Base-by-base conservation (phyloP, 1,140 invertebrate genomes). In the Myzus persicae region DNA sequence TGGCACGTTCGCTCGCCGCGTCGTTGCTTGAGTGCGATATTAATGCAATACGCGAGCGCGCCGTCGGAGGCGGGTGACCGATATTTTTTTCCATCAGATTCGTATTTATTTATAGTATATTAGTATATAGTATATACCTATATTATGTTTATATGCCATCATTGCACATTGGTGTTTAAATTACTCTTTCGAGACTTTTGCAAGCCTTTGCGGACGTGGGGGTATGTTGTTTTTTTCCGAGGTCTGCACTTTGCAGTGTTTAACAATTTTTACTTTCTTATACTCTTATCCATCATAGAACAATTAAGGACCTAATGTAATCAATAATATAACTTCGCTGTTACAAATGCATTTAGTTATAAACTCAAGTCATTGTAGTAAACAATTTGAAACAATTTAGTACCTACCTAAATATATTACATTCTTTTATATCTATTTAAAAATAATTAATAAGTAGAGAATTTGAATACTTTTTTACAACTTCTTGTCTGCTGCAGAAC, bases 51-150 rank as follows among this genome's bases (percentile, higher is more conserved):
- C 46, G 36, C 20, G 44, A 38, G 20, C n/a, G n/a, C 8, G 2
- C 5, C 24, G 31, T 42, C 9, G 44, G 85, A 87, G 85, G 85
- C n/a, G 85, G 85, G 7, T 87, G 42, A 42, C 84, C 40, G 84
- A 42, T 44, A 84, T 85, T 44, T 26, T 85, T 85, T 44, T 85
- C 11, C 22, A 31, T 24, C 14, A 85, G 59, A 76, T n/a, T 76
- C 31, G n/a, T n/a, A 46, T 85, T 85, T 85, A 85, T 85, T 85
- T 85, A 20, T 85, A 84, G 59, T n/a, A 67, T 67, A 67, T 31
- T n/a, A n/a, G 11, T 67, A 76, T 36, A 4, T 59, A 36, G 2
- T 36, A 36, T n/a, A 81, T 48, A 18, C n/a, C n/a, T n/a, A n/a
- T n/a, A n/a, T n/a, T 48, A 48, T 18, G 46, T 8, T 6, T 67